Evolutionary conservation across 1,140 invertebrate species (phyloP), one percentile per base, ranked within the genome.

Genomic region (Drosophila truncata): DNA sequence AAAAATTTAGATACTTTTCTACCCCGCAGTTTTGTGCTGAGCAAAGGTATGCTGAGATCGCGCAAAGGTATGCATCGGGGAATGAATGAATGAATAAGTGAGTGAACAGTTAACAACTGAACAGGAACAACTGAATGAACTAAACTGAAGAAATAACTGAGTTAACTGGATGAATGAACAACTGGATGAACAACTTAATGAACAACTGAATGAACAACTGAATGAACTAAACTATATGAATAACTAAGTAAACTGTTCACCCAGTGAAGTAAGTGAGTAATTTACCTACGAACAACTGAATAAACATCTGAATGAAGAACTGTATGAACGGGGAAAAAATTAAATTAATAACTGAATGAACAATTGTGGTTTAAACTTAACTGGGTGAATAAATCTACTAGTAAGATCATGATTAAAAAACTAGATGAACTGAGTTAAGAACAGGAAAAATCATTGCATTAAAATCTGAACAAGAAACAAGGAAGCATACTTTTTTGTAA

Each of bases 1-100:
- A 29, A 29, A 7, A 37, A 25, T n/a, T 37, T 55, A 55, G 52
- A 55, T 55, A 55, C 52, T 55, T 37, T 55, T 55, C 20, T 55
- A 55, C 52, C 35, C 33, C 14, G 52, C 33, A 37, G 2, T 23
- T 14, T 23, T 14, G 52, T 1, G 20, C 13, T 37, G 20, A 35
- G 52, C 31, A 37, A 37, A 37, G 52, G 52, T 55, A 39, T 37
- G 52, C 33, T 37, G 33, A 0, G 20, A 10, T 25, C 33, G 14
- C 3, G 33, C 20, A 35, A 37, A 33, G 31, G 31, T 35, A 10
- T 23, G 18, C 50, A 23, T 13, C 1, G n/a, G 49, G 18, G 3
- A 20, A 10, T 33, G 7, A 33, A 33, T 14, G 14, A 33, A 52
- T 11, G n/a, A n/a, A n/a, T n/a, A 18, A 23, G 29, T 9, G 8